A percentile compares a stretch with the other conserved stretches of the same genome.
Conservation (phyloP, 2,113 vertebrate genomes). For the Myocastor coypus region DNA sequence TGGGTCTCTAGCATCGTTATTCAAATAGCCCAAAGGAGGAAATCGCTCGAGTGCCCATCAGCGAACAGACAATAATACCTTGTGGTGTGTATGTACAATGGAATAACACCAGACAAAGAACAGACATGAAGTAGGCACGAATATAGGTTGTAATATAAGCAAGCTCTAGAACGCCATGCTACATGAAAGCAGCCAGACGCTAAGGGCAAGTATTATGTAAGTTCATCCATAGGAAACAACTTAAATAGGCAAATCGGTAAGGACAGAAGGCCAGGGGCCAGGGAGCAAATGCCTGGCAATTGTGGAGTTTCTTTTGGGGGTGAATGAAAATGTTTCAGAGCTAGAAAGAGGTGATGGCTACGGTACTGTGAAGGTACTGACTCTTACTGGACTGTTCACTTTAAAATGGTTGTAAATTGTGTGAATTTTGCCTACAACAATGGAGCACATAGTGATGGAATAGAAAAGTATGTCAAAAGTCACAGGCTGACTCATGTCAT, state of each 20-base stretch:
- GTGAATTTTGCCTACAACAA: neutral
- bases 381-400: neutral
- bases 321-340: neutral
- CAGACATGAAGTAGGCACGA: neutral
- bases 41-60: neutral
- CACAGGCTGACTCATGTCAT: neutral
- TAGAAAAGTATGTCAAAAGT: neutral
- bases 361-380: neutral
- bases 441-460: neutral
- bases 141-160: fast-evolving
- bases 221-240: fast-evolving
- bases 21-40: neutral
- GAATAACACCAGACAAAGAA: fast-evolving
- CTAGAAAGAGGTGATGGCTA: neutral
- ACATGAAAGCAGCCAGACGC: neutral
- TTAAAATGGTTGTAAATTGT: neutral
- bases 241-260: neutral
- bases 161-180: neutral
- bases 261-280: neutral
- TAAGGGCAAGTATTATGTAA: neutral
- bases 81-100: fast-evolving
- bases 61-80: neutral
- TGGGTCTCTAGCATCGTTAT: neutral
- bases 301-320: fast-evolving
- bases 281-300: neutral